phyloP scores from a whole-genome alignment of 1,140 invertebrate species.

The Sinella curviseta region DNA sequence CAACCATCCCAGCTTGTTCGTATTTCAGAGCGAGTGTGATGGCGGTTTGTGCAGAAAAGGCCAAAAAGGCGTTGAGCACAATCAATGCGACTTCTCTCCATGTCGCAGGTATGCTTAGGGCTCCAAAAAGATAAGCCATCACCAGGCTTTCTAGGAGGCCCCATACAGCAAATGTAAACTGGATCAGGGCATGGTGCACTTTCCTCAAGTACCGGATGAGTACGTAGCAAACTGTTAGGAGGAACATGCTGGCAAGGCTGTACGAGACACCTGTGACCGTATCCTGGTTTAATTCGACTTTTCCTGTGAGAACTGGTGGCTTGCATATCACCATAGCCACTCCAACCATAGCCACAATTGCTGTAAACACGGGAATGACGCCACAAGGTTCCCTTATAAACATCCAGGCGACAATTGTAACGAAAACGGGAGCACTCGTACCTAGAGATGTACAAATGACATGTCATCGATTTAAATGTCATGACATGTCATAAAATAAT shows the following conservation, averaged over 20 bases:
- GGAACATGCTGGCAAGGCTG: conserved; percentile 28
- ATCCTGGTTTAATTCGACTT: background rate
- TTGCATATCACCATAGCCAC: conserved; percentile 26
- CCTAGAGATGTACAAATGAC: too few relatives aligned
- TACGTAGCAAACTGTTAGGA: conserved; percentile 23
- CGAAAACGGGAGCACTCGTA: conserved; percentile 36
- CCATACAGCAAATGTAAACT: conserved; percentile 29
- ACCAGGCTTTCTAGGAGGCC: conserved; percentile 29
- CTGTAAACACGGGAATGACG: conserved; percentile 1
- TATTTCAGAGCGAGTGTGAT: conserved; percentile 41
- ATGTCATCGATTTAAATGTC: too few relatives aligned
- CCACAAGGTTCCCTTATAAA: conserved; percentile 31
- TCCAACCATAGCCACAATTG: conserved; percentile 20
- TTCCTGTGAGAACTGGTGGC: conserved; percentile 35
- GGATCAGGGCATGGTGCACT: conserved; percentile 31
- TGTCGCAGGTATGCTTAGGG: background rate
- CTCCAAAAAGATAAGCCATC: conserved; percentile 10
- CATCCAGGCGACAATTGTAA: conserved; percentile 18
- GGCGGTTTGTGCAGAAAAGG: conserved; percentile 39
- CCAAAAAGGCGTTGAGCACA: conserved; percentile 17
- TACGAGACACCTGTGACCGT: background rate
- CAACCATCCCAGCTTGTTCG: conserved; percentile 36
- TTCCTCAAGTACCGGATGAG: conserved; percentile 37
- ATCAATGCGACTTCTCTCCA: conserved; percentile 21
- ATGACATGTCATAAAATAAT: too few relatives aligned